Conservation (phyloP, 2,888 invertebrate species). For the Eristalis pertinax region DNA sequence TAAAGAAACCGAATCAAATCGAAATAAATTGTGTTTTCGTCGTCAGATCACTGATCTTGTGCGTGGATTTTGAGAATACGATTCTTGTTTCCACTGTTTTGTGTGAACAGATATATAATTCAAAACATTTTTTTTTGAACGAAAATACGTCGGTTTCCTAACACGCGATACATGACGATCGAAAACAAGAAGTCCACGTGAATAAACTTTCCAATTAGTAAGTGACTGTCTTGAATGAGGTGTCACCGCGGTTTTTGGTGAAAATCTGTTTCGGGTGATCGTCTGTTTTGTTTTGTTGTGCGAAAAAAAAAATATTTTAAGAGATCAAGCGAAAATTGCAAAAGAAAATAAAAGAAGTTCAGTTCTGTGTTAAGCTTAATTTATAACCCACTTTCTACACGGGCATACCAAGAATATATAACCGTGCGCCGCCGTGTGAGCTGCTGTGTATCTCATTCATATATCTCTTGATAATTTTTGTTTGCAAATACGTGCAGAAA, state of each 20-base stretch:
- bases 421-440: slow-evolving; percentile 29
- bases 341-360: neutral
- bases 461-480: neutral
- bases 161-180: slow-evolving; percentile 31
- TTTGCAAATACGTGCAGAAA: slow-evolving; percentile 13
- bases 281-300: slow-evolving; percentile 25
- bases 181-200: slow-evolving; percentile 29
- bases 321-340: slow-evolving; percentile 30
- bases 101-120: slow-evolving; percentile 10
- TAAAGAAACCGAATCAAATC: too few species aligned
- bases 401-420: slow-evolving; percentile 41
- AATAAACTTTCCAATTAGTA: slow-evolving; percentile 68
- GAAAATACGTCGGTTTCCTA: slow-evolving; percentile 27
- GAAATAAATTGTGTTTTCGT: neutral
- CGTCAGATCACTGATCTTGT: slow-evolving; percentile 23
- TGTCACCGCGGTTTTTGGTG: slow-evolving; percentile 53
- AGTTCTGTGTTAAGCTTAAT: slow-evolving; percentile 14
- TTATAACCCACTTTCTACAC: slow-evolving; percentile 68
- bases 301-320: slow-evolving; percentile 14
- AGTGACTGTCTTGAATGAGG: slow-evolving; percentile 40
- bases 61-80: neutral
- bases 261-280: slow-evolving; percentile 43
- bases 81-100: slow-evolving; percentile 9
- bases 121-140: slow-evolving; percentile 16
- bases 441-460: slow-evolving; percentile 15